Evolutionary conservation across 2,113 vertebrate species (phyloP).

Genomic region (Cyanoliseus patagonus): DNA sequence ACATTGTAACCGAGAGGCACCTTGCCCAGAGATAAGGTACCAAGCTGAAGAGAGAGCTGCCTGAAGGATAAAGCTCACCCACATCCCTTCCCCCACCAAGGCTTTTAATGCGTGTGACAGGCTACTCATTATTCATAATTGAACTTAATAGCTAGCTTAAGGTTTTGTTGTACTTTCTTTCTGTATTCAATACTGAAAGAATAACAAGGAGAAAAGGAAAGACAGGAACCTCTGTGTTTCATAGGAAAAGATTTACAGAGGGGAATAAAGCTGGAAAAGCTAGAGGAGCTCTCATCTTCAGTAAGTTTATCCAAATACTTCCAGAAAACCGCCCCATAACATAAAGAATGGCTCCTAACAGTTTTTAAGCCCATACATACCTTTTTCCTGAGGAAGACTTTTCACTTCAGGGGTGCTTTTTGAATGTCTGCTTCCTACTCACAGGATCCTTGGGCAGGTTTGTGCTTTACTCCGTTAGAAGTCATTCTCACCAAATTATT

Average conservation of each 20-base stretch:
- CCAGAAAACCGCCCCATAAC: background rate
- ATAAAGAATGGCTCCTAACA: background rate
- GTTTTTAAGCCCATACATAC: background rate
- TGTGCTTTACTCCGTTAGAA: background rate
- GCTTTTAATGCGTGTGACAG: background rate
- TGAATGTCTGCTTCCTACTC: background rate
- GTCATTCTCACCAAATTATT: background rate
- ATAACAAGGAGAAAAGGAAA: background rate
- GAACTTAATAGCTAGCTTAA: constrained; percentile 26
- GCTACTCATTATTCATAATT: constrained; percentile 16
- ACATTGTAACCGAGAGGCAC: background rate
- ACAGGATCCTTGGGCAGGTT: background rate
- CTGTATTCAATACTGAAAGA: background rate
- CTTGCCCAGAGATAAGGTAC: background rate
- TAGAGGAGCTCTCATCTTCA: background rate
- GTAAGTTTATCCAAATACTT: background rate
- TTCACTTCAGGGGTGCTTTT: background rate
- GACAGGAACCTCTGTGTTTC: background rate
- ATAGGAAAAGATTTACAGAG: background rate
- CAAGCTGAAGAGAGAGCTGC: background rate
- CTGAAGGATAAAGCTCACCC: background rate
- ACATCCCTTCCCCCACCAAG: background rate
- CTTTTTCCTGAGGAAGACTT: background rate
- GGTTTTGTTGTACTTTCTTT: background rate
- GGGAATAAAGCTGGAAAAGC: background rate